Conservation (phyloP, 2,888 invertebrate genomes). For the Hypomecis atomaria region DNA sequence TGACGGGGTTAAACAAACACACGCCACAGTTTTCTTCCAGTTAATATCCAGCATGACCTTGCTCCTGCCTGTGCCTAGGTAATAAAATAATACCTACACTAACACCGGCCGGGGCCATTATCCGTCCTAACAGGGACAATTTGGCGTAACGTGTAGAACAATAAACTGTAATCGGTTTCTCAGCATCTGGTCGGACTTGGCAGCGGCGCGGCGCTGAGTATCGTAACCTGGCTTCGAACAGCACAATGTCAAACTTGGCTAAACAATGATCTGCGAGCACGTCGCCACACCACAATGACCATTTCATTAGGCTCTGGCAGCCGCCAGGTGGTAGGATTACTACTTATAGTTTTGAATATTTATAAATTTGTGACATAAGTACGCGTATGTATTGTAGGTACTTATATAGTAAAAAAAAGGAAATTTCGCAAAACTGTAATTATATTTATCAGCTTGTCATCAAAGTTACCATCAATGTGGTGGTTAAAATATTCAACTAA, state of each 20-base stretch:
- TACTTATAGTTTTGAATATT: not conserved
- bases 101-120: constrained; percentile 10
- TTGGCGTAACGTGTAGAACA: constrained; percentile 13
- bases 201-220: constrained; percentile 22
- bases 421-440: too few relatives aligned
- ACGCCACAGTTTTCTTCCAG: too few relatives aligned
- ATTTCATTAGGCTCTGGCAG: constrained; percentile 40
- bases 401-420: too few relatives aligned
- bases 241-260: constrained; percentile 31
- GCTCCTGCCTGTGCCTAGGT: too few relatives aligned
- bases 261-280: constrained; percentile 34
- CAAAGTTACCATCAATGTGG: too few relatives aligned
- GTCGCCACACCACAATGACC: constrained; percentile 38
- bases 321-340: constrained; percentile 27
- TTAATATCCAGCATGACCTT: not conserved
- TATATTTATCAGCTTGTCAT: too few relatives aligned
- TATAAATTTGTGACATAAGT: too few relatives aligned
- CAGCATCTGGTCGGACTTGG: constrained; percentile 24
- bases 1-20: too few relatives aligned
- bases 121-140: constrained; percentile 16
- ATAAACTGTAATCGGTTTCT: constrained; percentile 22
- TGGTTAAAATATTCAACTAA: too few relatives aligned
- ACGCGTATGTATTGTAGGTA: too few relatives aligned
- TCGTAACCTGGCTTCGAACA: constrained; percentile 9
- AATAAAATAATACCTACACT: constrained; percentile 2